A percentile compares a stretch with the other conserved stretches of the same genome.
phyloP scores from a whole-genome alignment of 2,113 vertebrate species.

The Delphinapterus leucas region DNA sequence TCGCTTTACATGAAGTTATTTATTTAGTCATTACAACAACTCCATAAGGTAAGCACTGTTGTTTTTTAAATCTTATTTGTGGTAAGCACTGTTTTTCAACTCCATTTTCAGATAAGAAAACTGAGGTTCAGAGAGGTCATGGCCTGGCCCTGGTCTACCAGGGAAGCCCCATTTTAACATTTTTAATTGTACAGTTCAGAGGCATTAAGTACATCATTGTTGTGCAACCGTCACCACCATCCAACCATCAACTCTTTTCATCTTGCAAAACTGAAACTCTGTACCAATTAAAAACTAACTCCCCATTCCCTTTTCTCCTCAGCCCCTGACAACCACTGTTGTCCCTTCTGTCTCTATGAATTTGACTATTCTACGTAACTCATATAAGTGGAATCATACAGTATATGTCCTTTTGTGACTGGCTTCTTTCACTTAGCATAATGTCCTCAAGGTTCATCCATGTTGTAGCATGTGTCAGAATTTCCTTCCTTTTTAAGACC shows the following conservation, averaged over 20 bases:
- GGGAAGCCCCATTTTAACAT: background rate
- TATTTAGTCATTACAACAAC: background rate
- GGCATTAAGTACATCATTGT: background rate
- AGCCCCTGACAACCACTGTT: background rate
- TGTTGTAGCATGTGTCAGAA: background rate
- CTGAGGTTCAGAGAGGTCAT: background rate
- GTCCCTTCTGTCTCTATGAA: background rate
- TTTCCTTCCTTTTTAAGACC: background rate
- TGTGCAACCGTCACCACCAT: background rate
- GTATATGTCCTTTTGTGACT: background rate
- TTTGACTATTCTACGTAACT: background rate
- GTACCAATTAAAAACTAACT: background rate
- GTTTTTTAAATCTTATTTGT: too few relatives aligned
- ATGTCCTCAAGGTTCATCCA: background rate
- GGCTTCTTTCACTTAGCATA: background rate
- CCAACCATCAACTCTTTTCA: background rate
- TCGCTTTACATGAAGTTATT: background rate
- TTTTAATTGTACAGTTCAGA: background rate
- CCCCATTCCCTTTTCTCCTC: background rate
- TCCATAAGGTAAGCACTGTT: background rate
- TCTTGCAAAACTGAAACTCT: background rate
- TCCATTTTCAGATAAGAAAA: background rate
- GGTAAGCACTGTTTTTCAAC: background rate
- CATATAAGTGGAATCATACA: background rate
- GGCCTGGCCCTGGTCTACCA: background rate